Percentiles rank a stretch among this genome's conserved stretches.
These are phyloP conservation scores for Ceyx melanurus DNA, from an alignment of 2,113 vertebrate species.

Conservation along the genomic window DNA sequence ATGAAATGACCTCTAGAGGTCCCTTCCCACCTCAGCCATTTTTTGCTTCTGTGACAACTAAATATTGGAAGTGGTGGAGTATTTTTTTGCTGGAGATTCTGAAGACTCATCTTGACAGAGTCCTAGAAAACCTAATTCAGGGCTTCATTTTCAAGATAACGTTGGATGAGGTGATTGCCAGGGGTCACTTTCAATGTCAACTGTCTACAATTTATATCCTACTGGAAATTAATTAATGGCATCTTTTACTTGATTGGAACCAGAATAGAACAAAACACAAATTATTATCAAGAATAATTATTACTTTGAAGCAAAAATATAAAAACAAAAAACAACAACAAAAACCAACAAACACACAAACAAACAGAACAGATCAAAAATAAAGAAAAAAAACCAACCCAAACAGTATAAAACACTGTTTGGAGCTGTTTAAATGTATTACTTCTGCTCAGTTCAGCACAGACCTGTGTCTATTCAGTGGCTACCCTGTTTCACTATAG, in stretches of 20 bases:
- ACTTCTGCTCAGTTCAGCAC: not conserved
- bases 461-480: not conserved
- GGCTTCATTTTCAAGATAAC: fast-evolving
- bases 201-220: not conserved
- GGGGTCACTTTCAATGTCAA: not conserved
- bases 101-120: not conserved
- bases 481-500: fast-evolving
- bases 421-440: not conserved
- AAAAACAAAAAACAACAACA: not conserved
- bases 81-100: not conserved
- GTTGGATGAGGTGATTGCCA: not conserved
- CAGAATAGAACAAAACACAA: not conserved
- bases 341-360: not conserved
- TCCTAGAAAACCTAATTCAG: not conserved
- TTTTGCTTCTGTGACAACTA: not conserved
- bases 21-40: not conserved
- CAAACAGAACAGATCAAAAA: not conserved
- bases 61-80: not conserved
- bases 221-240: not conserved
- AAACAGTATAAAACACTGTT: not conserved
- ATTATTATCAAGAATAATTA: no score
- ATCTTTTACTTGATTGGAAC: not conserved
- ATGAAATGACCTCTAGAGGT: not conserved
- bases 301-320: not conserved
- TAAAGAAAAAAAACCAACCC: not conserved